A percentile compares a stretch with the other conserved stretches of the same genome.
Conservation (phyloP, 1,140 invertebrate genomes). For the Anastrepha obliqua region DNA sequence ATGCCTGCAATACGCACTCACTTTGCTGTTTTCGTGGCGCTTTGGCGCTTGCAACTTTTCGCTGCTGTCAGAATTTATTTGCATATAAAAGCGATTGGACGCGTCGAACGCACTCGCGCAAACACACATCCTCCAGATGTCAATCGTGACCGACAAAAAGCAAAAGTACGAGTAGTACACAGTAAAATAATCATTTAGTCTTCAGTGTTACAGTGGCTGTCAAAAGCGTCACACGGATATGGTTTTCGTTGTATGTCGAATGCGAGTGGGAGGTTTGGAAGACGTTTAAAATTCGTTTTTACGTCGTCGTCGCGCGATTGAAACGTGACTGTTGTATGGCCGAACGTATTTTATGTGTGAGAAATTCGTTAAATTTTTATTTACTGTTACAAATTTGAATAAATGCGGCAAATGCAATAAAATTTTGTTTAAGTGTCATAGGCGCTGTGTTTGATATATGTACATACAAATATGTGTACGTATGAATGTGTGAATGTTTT, state of each 20-base stretch:
- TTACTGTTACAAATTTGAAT: background rate
- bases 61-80: background rate
- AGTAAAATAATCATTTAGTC: background rate
- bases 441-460: background rate
- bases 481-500: background rate
- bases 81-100: background rate
- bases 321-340: conserved; percentile 21
- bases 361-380: background rate
- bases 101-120: background rate
- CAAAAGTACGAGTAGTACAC: background rate
- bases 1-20: background rate
- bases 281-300: background rate
- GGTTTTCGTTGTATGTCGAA: background rate
- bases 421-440: background rate
- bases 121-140: background rate
- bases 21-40: background rate
- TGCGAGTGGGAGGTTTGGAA: background rate
- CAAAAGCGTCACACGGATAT: conserved; percentile 37
- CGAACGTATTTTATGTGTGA: background rate
- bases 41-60: background rate
- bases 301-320: background rate
- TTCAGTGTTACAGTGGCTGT: conserved; percentile 23
- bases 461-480: background rate
- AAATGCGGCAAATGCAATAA: background rate
- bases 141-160: background rate